Evolutionary conservation across 2,888 invertebrate genomes (phyloP), one percentile per base, ranked within the genome.

Genomic region (Odontocerum albicorne): DNA sequence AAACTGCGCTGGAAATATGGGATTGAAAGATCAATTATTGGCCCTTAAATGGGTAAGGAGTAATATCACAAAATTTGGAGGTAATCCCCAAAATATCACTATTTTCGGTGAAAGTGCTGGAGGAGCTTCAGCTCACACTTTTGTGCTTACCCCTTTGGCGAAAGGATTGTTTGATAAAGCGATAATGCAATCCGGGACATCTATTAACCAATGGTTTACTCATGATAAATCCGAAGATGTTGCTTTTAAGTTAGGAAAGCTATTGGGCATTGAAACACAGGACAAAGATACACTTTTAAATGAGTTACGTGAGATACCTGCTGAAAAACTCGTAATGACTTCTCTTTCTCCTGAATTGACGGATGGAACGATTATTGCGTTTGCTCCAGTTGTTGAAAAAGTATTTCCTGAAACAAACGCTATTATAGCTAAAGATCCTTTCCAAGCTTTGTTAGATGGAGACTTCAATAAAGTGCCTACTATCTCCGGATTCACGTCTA

Each of bases 401-500:
- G 7, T 12, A 3, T 39, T 21, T 32, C 16, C 35, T 6, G 21
- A 19, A 10, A n/a, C n/a, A 62, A 45, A 42, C 62, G 44, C 60
- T 60, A 1, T 74, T 51, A 62, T 75, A 8, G 67, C 67, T 2
- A 65, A 68, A 17, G 51, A 68, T 16, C 74, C 74, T 1, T 63
- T 64, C 22, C 61, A 64, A 22, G 61, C 68, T 35, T 63, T 73
- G 44, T 59, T 63, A 44, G 60, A 61, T n/a, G 69, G 70, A 4
- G 62, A 68, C 8, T 67, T 70, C 35, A 65, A 67, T 40, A 65
- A 70, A 47, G 63, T 71, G 3, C 72, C 72, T 1, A 66, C 72
- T 61, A 63, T 75, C 39, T 63, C 67, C 8, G 72, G 74, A 15
- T 64, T 72, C 8, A 72, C 69, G 40, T 64, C 68, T 17, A 65